Conservation (phyloP, 1,140 invertebrate species). For the Lanistes nyassanus region DNA sequence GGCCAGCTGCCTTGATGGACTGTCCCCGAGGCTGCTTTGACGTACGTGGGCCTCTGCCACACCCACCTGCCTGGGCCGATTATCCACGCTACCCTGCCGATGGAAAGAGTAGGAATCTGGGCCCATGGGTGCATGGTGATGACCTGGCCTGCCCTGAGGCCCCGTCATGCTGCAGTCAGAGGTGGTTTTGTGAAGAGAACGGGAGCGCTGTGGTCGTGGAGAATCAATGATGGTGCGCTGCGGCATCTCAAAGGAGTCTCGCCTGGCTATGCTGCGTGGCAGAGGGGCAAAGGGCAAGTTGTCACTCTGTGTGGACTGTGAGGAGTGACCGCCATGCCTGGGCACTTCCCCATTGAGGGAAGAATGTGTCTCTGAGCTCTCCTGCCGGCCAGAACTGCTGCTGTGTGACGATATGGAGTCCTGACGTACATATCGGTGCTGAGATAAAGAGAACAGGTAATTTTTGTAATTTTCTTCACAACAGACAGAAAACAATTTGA, state of each 20-base stretch:
- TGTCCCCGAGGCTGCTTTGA: constrained; percentile 14
- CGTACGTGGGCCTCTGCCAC: constrained; percentile 9
- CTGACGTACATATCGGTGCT: constrained; percentile 54
- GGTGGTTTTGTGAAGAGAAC: constrained; percentile 48
- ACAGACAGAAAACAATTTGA: too few relatives aligned
- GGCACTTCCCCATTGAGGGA: constrained; percentile 44
- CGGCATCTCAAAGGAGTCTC: constrained; percentile 59
- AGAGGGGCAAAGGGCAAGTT: constrained; percentile 49
- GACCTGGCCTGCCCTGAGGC: constrained; percentile 22
- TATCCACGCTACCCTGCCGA: constrained; percentile 37
- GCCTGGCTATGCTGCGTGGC: constrained; percentile 42
- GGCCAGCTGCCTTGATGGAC: constrained; percentile 13
- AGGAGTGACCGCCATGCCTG: constrained; percentile 50
- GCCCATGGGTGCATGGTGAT: constrained; percentile 8
- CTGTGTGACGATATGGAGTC: constrained; percentile 59
- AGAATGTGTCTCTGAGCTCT: constrained; percentile 39
- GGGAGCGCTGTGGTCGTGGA: constrained; percentile 48
- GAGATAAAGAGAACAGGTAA: constrained; percentile 31
- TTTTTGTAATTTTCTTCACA: too few relatives aligned
- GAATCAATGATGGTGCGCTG: constrained; percentile 55
- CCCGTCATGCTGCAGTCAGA: constrained; percentile 38
- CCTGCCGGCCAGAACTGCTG: constrained; percentile 57
- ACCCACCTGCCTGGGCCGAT: constrained; percentile 22
- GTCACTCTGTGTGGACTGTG: constrained; percentile 47
- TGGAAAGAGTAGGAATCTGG: constrained; percentile 27